These are phyloP conservation scores for Agelas oroides DNA, from an alignment of 37 sponge, comb jelly and placozoan genomes.

Conservation along the genomic window DNA sequence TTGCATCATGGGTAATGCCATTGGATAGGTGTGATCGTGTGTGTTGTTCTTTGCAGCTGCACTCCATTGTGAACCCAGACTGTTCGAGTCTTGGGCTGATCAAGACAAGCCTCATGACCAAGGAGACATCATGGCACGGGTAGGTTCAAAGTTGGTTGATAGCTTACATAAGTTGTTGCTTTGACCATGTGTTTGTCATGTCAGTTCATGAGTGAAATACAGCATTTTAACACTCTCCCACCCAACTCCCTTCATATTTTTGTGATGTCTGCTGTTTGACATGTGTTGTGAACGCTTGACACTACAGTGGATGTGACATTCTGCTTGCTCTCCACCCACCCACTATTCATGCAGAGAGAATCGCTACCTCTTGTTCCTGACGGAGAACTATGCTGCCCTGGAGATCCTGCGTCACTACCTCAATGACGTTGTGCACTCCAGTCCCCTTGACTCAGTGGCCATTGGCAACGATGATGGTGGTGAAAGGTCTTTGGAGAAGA, in stretches of 20 bases:
- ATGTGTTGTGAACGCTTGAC: no score
- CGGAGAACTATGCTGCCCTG: constrained; percentile 94
- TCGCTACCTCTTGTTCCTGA: constrained; percentile 92
- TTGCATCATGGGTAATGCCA: no score
- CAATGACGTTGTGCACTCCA: constrained; percentile 14
- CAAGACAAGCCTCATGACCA: constrained; percentile 64
- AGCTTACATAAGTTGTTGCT: no score
- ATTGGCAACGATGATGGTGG: background rate
- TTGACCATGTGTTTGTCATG: background rate
- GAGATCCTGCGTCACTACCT: constrained; percentile 73
- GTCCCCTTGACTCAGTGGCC: background rate
- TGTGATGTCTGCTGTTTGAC: no score
- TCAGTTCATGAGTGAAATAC: background rate
- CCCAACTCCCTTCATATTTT: no score
- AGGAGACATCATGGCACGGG: constrained; percentile 83
- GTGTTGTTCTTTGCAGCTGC: no score
- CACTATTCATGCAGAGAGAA: constrained; percentile 70
- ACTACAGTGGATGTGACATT: no score
- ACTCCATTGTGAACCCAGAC: constrained; percentile 52
- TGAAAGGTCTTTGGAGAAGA: background rate
- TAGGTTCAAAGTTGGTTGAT: constrained; percentile 7
- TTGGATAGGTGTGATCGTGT: background rate
- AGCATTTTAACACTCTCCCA: no score
- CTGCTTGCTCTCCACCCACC: no score
- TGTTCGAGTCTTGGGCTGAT: constrained; percentile 77